Evolutionary conservation across 2,888 invertebrate species (phyloP), one percentile per base, ranked within the genome.

Genomic region (Eudasyphora cyanicolor): DNA sequence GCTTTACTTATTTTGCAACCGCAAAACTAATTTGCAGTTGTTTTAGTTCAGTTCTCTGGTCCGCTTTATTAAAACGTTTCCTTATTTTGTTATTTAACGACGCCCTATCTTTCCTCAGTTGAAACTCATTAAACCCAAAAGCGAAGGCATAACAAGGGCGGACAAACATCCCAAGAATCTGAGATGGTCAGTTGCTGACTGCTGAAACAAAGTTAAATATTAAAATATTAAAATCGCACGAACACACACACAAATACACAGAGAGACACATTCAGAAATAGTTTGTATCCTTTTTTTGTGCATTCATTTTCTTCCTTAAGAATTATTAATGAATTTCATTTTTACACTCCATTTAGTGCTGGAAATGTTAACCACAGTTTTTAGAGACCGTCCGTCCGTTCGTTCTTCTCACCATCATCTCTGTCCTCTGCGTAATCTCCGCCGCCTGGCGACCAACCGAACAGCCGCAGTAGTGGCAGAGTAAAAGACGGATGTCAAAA

Each of bases 281-380:
- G 57, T 57, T 57, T 24, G n/a, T n/a, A 29, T 27, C n/a, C 29
- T 29, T 57, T n/a, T 57, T 27, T 29, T 3, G n/a, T n/a, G 51
- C 27, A 17, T 64, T 64, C 64, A 29, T 64, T 38, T 8, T 38
- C 19, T 17, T 64, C 38, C 64, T 64, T 38, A 35, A 64, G 17
- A 17, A 64, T 64, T 38, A 64, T 64, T 64, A 42, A 57, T 45
- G 19, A 79, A 42, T 51, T 76, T 70, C 14, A 69, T 73, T 79
- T 82, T 51, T 70, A 73, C 45, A 57, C 77, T 70, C 54, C 77
- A 80, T 77, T 77, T 75, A 54, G 32, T 69, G 35, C 19, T 32
- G 4, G 71, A 76, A 74, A 76, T 79, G 76, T 69, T 64, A 77
- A 83, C 77, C 79, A 74, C 83, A 83, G 77, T 75, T 79, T 74